Percentiles rank a stretch among this genome's conserved stretches.
Evolutionary conservation across 2,797 vertebrate genomes (phyloP).

Genomic region (Coregonus suidteri): DNA sequence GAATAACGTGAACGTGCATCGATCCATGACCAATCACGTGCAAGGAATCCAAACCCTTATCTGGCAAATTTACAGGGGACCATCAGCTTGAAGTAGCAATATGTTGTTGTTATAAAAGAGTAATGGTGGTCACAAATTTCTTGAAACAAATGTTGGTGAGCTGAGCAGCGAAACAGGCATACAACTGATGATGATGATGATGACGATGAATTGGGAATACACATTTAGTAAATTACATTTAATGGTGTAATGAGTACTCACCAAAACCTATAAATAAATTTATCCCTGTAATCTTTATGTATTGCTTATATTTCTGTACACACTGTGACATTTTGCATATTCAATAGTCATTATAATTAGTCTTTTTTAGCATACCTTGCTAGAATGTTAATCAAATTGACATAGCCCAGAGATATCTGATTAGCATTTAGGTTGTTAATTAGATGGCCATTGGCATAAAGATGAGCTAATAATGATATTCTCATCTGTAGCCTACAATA

Average conservation of each 20-base stretch:
- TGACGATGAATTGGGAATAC: no score
- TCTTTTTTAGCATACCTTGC: no score
- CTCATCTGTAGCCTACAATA: background rate
- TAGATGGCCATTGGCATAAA: no score
- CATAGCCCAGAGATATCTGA: background rate
- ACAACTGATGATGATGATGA: no score
- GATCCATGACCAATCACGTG: conserved; percentile 71
- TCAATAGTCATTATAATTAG: no score
- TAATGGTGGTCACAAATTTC: background rate
- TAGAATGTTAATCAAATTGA: background rate
- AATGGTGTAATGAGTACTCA: no score
- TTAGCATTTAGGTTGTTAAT: background rate
- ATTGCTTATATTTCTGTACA: no score
- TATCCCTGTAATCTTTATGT: no score
- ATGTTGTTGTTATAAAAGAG: background rate
- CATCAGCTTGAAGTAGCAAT: background rate
- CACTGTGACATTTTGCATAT: background rate
- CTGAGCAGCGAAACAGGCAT: no score
- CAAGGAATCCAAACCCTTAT: conserved; percentile 14
- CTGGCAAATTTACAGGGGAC: background rate
- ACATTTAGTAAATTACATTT: no score
- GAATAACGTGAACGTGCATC: conserved; percentile 68
- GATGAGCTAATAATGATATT: background rate
- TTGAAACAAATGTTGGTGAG: background rate
- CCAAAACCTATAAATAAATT: no score